Conservation (phyloP, 2,888 invertebrate genomes). For the Sussaba pulchella region DNA sequence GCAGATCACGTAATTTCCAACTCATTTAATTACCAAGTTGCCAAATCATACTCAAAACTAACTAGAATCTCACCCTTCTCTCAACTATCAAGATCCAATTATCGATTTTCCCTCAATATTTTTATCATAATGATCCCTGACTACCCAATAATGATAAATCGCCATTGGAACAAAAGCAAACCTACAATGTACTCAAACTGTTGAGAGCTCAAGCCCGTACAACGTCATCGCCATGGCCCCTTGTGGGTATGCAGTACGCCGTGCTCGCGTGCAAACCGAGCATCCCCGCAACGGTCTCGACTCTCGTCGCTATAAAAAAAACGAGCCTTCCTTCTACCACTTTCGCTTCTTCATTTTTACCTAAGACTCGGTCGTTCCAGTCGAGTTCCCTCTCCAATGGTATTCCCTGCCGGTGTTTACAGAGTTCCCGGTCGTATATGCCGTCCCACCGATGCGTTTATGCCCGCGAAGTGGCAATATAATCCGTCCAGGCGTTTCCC, state of each 20-base stretch:
- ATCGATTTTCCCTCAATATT: background rate
- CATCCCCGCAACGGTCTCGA: constrained; percentile 71
- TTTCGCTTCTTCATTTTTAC: constrained; percentile 41
- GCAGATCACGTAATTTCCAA: background rate
- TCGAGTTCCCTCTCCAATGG: constrained; percentile 22
- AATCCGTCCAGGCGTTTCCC: constrained; percentile 80
- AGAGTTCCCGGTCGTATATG: constrained; percentile 50
- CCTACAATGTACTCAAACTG: background rate
- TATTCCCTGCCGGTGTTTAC: constrained; percentile 50
- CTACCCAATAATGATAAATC: background rate
- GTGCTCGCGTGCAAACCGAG: constrained; percentile 69
- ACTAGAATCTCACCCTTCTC: no score
- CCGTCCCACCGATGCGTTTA: constrained; percentile 51
- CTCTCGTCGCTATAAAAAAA: constrained; percentile 30
- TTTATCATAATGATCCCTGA: background rate
- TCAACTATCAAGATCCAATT: no score
- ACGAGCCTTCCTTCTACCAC: constrained; percentile 26
- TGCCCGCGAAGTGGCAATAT: constrained; percentile 72
- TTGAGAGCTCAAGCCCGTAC: background rate
- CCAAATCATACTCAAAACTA: background rate
- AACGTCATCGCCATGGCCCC: constrained; percentile 60
- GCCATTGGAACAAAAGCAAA: background rate
- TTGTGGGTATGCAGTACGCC: constrained; percentile 73
- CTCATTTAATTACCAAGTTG: background rate
- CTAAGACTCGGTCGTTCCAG: constrained; percentile 15